Evolutionary conservation across 2,113 vertebrate species (phyloP).

Genomic region (Oxyruncus cristatus): DNA sequence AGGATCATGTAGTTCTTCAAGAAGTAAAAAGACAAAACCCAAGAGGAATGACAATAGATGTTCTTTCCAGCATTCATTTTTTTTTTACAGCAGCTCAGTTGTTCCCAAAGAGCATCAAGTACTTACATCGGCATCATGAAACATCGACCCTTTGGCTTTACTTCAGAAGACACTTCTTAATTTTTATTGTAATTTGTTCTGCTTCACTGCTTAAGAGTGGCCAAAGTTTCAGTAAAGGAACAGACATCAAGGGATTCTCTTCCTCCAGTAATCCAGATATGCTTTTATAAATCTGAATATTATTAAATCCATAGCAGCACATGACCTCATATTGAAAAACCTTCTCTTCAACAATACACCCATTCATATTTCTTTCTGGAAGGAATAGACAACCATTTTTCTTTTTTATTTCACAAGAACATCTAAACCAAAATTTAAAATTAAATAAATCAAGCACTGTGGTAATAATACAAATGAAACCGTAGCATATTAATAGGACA

Average conservation of each 20-base stretch:
- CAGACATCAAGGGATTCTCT: not conserved
- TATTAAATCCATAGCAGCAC: conserved; percentile 34
- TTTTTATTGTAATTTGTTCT: conserved; percentile 22
- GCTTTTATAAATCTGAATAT: conserved; percentile 19
- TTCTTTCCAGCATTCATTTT: not conserved
- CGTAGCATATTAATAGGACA: conserved; percentile 40
- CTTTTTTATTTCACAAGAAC: conserved; percentile 57
- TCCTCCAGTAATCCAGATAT: conserved; percentile 31
- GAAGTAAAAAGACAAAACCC: not conserved
- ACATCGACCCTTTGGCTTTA: not conserved
- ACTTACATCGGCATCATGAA: conserved; percentile 11
- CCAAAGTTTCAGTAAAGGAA: not conserved
- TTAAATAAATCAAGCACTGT: conserved; percentile 50
- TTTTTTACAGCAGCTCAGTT: conserved; percentile 9
- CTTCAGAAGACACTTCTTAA: conserved; percentile 20
- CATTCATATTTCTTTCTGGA: conserved; percentile 54
- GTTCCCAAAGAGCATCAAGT: conserved; percentile 5
- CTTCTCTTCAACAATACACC: not conserved
- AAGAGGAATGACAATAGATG: not conserved
- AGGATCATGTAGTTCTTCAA: not conserved
- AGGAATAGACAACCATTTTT: conserved; percentile 11
- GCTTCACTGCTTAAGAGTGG: not conserved
- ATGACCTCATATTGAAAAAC: conserved; percentile 11
- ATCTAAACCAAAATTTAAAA: conserved; percentile 41
- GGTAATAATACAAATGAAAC: conserved; percentile 45